phyloP scores from a whole-genome alignment of 2,888 invertebrate genomes.

The Trissolcus japonicus region DNA sequence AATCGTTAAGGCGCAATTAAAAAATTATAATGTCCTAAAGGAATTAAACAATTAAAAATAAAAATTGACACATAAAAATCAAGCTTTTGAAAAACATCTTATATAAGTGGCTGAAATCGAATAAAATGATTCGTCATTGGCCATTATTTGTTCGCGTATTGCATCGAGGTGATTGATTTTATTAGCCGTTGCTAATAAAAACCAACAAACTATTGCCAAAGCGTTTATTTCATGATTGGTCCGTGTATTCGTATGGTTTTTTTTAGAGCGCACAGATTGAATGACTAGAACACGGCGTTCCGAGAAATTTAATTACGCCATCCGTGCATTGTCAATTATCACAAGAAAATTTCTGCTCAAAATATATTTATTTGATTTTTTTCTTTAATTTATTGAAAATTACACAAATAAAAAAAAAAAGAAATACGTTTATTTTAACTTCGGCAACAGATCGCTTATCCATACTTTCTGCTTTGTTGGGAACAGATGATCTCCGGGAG shows the following conservation, averaged over 20 bases:
- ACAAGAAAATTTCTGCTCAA: background rate
- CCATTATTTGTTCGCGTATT: too few relatives aligned
- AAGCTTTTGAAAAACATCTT: too few relatives aligned
- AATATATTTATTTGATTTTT: background rate
- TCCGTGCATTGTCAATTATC: too few relatives aligned
- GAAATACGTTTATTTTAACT: conserved; percentile 56
- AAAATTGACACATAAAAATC: too few relatives aligned
- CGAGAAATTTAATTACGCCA: background rate
- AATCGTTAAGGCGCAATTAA: too few relatives aligned
- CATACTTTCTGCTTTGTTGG: conserved; percentile 60
- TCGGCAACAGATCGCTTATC: conserved; percentile 37
- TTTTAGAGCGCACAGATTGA: background rate
- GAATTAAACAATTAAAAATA: too few relatives aligned
- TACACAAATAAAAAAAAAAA: background rate
- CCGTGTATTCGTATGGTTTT: background rate
- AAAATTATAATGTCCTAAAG: too few relatives aligned
- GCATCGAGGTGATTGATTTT: too few relatives aligned
- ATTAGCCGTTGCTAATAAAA: too few relatives aligned
- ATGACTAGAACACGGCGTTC: background rate
- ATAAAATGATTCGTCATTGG: too few relatives aligned
- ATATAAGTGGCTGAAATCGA: too few relatives aligned
- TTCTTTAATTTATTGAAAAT: background rate
- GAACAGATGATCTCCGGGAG: conserved; percentile 73
- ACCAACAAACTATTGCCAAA: too few relatives aligned
- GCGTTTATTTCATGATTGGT: background rate